A percentile compares a stretch with the other conserved stretches of the same genome.
These are phyloP conservation scores for Rhinichthys osculus DNA, from an alignment of 2,797 vertebrate genomes.

Conservation along the genomic window DNA sequence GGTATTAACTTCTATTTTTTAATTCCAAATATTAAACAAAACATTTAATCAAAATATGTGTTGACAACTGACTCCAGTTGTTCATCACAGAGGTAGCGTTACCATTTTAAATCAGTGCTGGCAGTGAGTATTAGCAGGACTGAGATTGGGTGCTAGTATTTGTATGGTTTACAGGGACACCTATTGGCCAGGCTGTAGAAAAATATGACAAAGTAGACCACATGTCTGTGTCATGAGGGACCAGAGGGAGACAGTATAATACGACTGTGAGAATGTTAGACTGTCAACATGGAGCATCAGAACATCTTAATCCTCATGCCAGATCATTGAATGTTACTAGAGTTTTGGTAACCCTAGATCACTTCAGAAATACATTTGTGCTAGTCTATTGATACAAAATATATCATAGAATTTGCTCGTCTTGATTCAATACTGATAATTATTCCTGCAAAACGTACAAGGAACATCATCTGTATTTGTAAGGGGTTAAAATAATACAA, in stretches of 20 bases:
- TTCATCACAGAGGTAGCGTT: not conserved
- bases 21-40: not conserved
- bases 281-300: not conserved
- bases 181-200: constrained; percentile 82
- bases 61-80: not conserved
- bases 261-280: not conserved
- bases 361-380: not conserved
- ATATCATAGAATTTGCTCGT: not conserved
- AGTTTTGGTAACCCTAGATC: not conserved
- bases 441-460: not conserved
- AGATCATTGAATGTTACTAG: not conserved
- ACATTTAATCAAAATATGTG: not conserved
- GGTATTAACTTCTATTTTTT: not conserved
- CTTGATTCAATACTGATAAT: not conserved
- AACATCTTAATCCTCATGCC: not conserved
- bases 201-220: not conserved
- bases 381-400: not conserved
- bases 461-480: not conserved
- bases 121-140: not conserved
- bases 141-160: constrained; percentile 55
- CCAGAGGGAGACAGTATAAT: not conserved
- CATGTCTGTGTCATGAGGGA: constrained; percentile 5
- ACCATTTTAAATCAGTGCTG: not conserved
- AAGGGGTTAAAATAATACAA: not conserved
- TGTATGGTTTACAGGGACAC: constrained; percentile 92